Percentiles rank a stretch among this genome's conserved stretches.
phyloP scores from a whole-genome alignment of 2,113 vertebrate species.

The Neopipo cinnamomea region DNA sequence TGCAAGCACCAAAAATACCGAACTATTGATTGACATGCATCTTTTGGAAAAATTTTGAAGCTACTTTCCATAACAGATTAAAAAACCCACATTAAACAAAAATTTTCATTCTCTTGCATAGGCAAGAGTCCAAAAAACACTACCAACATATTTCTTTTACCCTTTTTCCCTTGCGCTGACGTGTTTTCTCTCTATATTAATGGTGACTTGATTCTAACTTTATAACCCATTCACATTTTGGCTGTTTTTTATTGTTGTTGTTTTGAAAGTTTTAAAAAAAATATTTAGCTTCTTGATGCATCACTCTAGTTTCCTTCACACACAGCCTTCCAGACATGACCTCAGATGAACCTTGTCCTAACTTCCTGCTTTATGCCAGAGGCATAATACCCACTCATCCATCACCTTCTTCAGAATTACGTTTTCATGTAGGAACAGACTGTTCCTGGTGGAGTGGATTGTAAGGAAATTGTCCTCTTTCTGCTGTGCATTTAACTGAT shows the following conservation, averaged over 20 bases:
- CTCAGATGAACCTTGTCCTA: neutral
- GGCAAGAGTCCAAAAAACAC: neutral
- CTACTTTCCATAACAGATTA: neutral
- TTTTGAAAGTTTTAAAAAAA: neutral
- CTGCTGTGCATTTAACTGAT: neutral
- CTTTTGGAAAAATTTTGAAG: neutral
- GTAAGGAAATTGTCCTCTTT: neutral
- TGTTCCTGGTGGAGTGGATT: neutral
- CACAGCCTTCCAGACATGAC: neutral
- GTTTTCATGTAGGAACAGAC: neutral
- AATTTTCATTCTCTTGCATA: neutral
- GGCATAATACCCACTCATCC: neutral
- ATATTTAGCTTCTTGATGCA: neutral
- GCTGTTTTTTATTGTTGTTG: neutral
- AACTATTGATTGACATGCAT: neutral
- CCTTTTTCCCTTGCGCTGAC: neutral
- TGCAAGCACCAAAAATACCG: neutral
- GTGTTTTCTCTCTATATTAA: neutral
- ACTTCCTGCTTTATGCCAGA: neutral
- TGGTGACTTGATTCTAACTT: neutral
- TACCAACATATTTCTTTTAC: neutral
- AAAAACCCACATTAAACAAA: neutral
- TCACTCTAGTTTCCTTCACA: neutral
- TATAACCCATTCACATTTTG: neutral
- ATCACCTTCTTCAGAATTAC: neutral